A percentile compares a stretch with the other conserved stretches of the same genome.
phyloP scores from a whole-genome alignment of 2,888 invertebrate genomes.

The Xanthia togata region DNA sequence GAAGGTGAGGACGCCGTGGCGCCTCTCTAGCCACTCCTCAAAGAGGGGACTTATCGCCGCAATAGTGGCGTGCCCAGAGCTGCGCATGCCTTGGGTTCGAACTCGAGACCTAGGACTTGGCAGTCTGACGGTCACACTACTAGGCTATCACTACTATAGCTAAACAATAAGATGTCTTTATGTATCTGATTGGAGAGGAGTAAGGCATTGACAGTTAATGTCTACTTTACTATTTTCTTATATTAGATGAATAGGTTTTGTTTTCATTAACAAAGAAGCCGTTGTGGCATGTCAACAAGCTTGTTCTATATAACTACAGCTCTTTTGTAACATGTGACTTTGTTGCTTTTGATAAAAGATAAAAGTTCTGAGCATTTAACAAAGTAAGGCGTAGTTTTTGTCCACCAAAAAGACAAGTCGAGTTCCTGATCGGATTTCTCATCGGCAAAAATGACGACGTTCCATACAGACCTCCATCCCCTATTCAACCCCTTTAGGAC shows the following conservation, averaged over 20 bases:
- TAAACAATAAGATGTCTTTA: conserved; percentile 35
- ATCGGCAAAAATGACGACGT: not conserved
- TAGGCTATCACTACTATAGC: not conserved
- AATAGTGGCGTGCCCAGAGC: too few relatives aligned
- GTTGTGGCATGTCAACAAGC: not conserved
- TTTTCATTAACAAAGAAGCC: conserved; percentile 18
- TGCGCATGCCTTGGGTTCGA: too few relatives aligned
- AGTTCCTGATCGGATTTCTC: not conserved
- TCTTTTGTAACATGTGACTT: conserved; percentile 22
- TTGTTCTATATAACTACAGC: conserved; percentile 12
- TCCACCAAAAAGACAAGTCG: not conserved
- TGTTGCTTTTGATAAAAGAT: not conserved
- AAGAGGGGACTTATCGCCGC: too few relatives aligned
- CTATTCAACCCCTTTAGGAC: not conserved
- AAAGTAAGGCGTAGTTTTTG: not conserved
- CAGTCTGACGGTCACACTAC: too few relatives aligned
- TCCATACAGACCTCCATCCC: not conserved
- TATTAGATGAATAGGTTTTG: conserved; percentile 1
- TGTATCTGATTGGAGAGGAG: conserved; percentile 25
- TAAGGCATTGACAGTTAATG: conserved; percentile 8
- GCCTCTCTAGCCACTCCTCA: too few relatives aligned
- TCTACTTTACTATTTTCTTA: conserved; percentile 9
- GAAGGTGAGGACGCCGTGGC: too few relatives aligned
- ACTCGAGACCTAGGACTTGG: too few relatives aligned
- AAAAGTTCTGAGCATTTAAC: not conserved